A percentile compares a stretch with the other conserved stretches of the same genome.
Evolutionary conservation across 1,140 invertebrate species (phyloP).

Genomic region (Ganaspis sp.): DNA sequence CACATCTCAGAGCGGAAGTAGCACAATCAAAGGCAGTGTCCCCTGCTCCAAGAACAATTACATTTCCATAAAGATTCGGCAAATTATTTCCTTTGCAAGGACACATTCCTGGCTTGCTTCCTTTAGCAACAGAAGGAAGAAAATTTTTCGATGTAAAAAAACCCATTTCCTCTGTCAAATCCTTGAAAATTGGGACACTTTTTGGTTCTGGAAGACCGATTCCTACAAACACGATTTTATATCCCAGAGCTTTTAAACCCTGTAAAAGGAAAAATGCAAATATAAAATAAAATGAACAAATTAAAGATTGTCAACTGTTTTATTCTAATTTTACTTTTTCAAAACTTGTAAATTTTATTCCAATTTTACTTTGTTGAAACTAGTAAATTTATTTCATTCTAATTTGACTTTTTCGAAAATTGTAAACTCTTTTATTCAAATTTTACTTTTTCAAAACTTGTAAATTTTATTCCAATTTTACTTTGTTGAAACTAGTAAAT

Average conservation of each 20-base stretch:
- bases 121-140: constrained; percentile 89
- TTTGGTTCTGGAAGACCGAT: constrained; percentile 97
- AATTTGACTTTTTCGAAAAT: too few relatives aligned
- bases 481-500: too few relatives aligned
- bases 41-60: constrained; percentile 96
- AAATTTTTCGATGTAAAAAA: constrained; percentile 98
- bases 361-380: too few relatives aligned
- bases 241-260: constrained; percentile 82
- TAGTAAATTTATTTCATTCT: too few relatives aligned
- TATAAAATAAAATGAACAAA: not conserved
- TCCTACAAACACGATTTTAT: constrained; percentile 92
- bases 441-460: too few relatives aligned
- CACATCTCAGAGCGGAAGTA: constrained; percentile 96
- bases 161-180: constrained; percentile 87
- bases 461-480: too few relatives aligned
- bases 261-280: constrained; percentile 69
- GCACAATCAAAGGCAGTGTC: constrained; percentile 99
- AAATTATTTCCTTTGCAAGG: constrained; percentile 82
- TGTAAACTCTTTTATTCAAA: too few relatives aligned
- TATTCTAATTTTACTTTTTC: not conserved
- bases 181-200: constrained; percentile 86
- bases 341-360: too few relatives aligned
- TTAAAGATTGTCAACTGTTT: too few relatives aligned
- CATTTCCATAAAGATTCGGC: constrained; percentile 88
- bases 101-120: constrained; percentile 92